Conservation (phyloP, 2,888 invertebrate species). For the Drosophila conformis region DNA sequence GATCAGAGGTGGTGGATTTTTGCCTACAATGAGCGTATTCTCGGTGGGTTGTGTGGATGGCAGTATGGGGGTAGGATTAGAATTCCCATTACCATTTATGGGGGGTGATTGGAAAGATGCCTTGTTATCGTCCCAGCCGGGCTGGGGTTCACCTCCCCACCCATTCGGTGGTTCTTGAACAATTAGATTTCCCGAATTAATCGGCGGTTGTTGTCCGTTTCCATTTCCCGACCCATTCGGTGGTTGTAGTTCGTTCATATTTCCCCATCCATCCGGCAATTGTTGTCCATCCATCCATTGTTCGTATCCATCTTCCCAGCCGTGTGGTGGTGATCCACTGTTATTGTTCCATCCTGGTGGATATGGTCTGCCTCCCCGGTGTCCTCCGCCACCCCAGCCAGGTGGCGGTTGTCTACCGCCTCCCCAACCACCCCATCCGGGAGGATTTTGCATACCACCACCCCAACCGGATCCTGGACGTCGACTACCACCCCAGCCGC, state of each 20-base stretch:
- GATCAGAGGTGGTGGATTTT: slow-evolving; percentile 35
- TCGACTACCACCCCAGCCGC: neutral
- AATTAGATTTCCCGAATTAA: neutral
- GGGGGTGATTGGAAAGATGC: slow-evolving; percentile 28
- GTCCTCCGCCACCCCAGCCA: slow-evolving; percentile 11
- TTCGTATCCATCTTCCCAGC: too few species aligned
- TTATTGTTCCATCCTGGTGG: slow-evolving; percentile 10
- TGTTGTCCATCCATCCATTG: too few species aligned
- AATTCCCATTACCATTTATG: slow-evolving; percentile 1
- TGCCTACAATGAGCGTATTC: slow-evolving; percentile 33
- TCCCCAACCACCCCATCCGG: slow-evolving; percentile 47
- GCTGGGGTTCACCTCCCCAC: slow-evolving; percentile 24
- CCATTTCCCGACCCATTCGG: slow-evolving; percentile 9
- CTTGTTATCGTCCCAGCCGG: neutral
- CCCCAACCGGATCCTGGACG: neutral
- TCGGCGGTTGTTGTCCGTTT: neutral
- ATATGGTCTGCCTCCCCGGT: slow-evolving; percentile 6
- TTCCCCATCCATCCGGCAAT: neutral
- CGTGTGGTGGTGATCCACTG: slow-evolving; percentile 3
- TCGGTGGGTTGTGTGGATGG: slow-evolving; percentile 29
- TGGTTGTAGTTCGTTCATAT: neutral
- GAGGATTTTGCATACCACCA: slow-evolving; percentile 7
- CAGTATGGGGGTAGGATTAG: slow-evolving; percentile 12
- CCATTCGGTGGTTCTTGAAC: slow-evolving; percentile 25
- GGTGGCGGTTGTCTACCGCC: slow-evolving; percentile 21